Base-by-base conservation (phyloP, 2,113 vertebrate genomes). In the Alligator mississippiensis region DNA sequence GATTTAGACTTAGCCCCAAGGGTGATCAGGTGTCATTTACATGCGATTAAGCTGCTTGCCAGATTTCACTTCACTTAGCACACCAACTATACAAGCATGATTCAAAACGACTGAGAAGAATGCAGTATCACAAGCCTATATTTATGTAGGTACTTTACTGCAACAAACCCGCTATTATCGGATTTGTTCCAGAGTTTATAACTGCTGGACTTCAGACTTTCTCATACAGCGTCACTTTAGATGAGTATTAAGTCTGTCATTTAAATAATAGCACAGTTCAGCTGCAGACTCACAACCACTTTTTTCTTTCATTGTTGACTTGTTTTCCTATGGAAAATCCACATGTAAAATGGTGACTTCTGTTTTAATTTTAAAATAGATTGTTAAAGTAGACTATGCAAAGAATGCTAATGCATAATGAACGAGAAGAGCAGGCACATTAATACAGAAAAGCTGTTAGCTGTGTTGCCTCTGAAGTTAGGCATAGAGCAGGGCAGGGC, bases 71-170 rank as follows among this genome's bases (percentile, higher is more conserved):
- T 95, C 84, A 59, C 90, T 90, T 82, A 90, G 78, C 82, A 83
- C 66, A 87, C 83, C 59, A 89, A 82, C 47, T 76, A 76, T 58
- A 81, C 66, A 81, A 85, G 76, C 55, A 85, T 30, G 91, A 82
- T 75, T 88, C 77, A 93, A 85, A 93, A 17, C 64, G 68, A 59
- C 84, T 91, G 61, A 59, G 87, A 89, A 70, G 64, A 17, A 89
- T 92, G 90, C 94, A 6, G 0, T 92, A 60, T 91, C 88, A 85
- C 89, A 93, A 81, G 28, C 64, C 90, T 81, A 74, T 76, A 85
- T 76, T 93, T 95, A 94, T 89, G 90, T 90, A 84, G 55, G 58
- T 84, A 68, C 82, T 94, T 94, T 89, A 79, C 57, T 92, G 85
- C 58, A 90, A 90, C 38, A 88, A 88, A 61, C 54, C 25, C 27